Conservation (phyloP, 1,140 invertebrate genomes). For the Aphidius gifuensis region DNA sequence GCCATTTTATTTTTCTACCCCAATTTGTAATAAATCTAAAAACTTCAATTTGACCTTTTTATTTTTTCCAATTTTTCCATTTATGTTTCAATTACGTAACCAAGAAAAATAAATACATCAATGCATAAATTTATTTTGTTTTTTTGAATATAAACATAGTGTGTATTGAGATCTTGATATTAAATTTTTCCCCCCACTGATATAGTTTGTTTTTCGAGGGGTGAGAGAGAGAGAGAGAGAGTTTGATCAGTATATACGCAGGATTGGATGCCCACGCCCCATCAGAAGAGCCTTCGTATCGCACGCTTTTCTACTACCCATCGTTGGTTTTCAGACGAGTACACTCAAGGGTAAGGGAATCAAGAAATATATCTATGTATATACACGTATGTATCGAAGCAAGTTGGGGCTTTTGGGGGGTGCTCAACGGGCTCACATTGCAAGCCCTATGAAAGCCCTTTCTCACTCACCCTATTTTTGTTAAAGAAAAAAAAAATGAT, state of each 20-base stretch:
- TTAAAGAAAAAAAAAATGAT: constrained; percentile 2
- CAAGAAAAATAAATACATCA: too few relatives aligned
- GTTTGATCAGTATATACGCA: background rate
- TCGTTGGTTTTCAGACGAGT: background rate
- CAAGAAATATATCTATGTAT: background rate
- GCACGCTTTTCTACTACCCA: constrained; percentile 24
- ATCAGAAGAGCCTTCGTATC: constrained; percentile 25
- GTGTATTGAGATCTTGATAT: too few relatives aligned
- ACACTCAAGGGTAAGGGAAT: background rate
- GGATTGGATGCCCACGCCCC: constrained; percentile 28
- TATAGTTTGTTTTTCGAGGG: background rate
- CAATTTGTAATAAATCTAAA: too few relatives aligned
- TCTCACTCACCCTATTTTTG: constrained; percentile 11
- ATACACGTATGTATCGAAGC: background rate
- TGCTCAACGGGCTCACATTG: constrained; percentile 9
- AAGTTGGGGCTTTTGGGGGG: constrained; percentile 8
- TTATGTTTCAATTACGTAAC: too few relatives aligned
- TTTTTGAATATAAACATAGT: background rate
- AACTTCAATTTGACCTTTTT: background rate
- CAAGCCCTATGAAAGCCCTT: constrained; percentile 32
- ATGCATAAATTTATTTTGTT: background rate
- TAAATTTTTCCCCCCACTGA: background rate
- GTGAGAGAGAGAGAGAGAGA: background rate
- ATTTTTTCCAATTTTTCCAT: too few relatives aligned
- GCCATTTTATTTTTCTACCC: too few relatives aligned